These are phyloP conservation scores for Diplodus puntazzo DNA, from an alignment of 2,797 vertebrate genomes.

Conservation along the genomic window DNA sequence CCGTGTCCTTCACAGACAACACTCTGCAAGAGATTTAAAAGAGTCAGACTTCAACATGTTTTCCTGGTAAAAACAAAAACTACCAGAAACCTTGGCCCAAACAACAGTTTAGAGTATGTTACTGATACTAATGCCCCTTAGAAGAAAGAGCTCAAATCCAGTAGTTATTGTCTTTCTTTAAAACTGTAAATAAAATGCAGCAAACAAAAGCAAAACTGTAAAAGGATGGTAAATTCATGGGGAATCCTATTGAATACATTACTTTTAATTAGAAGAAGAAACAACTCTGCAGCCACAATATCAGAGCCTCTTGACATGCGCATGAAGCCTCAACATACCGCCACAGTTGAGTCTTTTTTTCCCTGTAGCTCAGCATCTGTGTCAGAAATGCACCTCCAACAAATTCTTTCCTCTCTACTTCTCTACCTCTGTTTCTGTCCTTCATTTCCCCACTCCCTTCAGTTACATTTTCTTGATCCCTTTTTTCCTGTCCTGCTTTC, in stretches of 20 bases:
- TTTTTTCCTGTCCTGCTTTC: neutral
- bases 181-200: neutral
- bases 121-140: neutral
- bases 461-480: neutral
- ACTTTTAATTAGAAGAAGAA: neutral
- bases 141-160: neutral
- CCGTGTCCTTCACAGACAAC: no score
- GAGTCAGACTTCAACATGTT: no score
- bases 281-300: neutral
- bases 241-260: neutral
- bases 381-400: neutral
- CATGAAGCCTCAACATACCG: no score
- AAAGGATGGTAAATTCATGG: neutral
- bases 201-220: neutral
- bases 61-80: no score
- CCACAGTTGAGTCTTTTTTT: no score
- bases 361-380: neutral
- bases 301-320: neutral
- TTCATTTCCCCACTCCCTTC: neutral
- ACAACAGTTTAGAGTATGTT: neutral
- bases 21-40: no score
- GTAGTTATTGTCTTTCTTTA: neutral
- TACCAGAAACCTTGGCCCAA: neutral
- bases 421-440: neutral
- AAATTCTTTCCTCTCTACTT: slow-evolving; percentile 1